phyloP scores from a whole-genome alignment of 2,797 vertebrate species.

The Muscicapa striata region DNA sequence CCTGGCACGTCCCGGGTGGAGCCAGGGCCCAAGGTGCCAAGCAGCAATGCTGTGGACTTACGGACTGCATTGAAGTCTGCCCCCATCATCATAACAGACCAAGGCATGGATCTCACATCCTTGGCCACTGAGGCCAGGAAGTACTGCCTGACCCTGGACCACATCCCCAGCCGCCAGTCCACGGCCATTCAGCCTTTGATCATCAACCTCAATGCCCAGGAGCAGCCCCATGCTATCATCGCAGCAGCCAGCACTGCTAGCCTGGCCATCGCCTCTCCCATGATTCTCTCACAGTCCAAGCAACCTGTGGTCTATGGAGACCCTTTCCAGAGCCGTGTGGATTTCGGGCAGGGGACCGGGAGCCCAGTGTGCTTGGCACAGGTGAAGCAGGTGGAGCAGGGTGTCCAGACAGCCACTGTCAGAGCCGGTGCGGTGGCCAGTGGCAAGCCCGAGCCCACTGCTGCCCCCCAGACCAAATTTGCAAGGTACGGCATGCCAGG shows the following conservation, averaged over 20 bases:
- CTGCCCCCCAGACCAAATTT: conserved; percentile 87
- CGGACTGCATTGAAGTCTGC: conserved; percentile 88
- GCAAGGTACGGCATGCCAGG: conserved; percentile 90
- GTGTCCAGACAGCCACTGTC: conserved; percentile 68
- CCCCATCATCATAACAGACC: conserved; percentile 97
- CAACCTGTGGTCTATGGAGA: conserved; percentile 93
- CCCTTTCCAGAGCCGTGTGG: conserved; percentile 92
- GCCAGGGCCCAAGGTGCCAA: conserved; percentile 81
- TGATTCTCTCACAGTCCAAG: conserved; percentile 91
- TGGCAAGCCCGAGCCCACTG: conserved; percentile 84
- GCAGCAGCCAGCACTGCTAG: conserved; percentile 88
- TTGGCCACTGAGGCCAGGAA: conserved; percentile 91
- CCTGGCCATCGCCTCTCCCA: conserved; percentile 89
- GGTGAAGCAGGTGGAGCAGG: conserved; percentile 83
- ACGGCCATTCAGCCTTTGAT: conserved; percentile 93
- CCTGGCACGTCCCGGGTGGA: conserved; percentile 86
- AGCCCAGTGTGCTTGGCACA: conserved; percentile 93
- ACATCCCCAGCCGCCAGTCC: conserved; percentile 85
- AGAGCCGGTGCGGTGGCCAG: conserved; percentile 38
- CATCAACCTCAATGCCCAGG: conserved; percentile 96
- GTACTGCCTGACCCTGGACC: conserved; percentile 90
- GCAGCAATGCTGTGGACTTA: conserved; percentile 88
- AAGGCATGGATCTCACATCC: conserved; percentile 98
- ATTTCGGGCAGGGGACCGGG: conserved; percentile 92
- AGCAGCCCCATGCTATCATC: conserved; percentile 87